A percentile compares a stretch with the other conserved stretches of the same genome.
Evolutionary conservation across 2,888 invertebrate genomes (phyloP).

Genomic region (Tipula helvola): DNA sequence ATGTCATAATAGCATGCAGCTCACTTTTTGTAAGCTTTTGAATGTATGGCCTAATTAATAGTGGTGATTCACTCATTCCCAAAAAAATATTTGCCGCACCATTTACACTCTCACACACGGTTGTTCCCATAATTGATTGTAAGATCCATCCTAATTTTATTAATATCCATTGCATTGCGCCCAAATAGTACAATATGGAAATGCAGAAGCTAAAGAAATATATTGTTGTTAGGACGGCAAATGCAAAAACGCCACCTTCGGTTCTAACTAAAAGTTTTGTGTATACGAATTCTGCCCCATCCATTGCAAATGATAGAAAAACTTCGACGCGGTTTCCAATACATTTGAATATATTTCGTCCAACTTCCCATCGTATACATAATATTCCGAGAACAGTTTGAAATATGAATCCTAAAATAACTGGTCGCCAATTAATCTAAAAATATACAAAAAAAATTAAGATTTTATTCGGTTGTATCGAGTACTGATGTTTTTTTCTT

Average conservation of each 20-base stretch:
- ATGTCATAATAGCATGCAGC: constrained; percentile 84
- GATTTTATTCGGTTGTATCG: background rate
- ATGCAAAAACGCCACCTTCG: constrained; percentile 58
- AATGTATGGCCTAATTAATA: constrained; percentile 80
- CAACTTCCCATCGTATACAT: constrained; percentile 74
- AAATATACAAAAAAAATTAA: background rate
- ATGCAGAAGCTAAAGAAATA: constrained; percentile 90
- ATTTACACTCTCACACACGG: constrained; percentile 88
- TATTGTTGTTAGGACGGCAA: constrained; percentile 77
- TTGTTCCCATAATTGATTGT: constrained; percentile 63
- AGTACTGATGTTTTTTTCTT: no score
- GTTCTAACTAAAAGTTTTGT: constrained; percentile 50
- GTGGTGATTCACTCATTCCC: constrained; percentile 84
- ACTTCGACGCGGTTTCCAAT: constrained; percentile 50
- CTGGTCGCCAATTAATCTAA: constrained; percentile 65
- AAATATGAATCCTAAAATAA: constrained; percentile 63
- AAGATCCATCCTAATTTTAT: constrained; percentile 67
- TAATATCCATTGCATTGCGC: constrained; percentile 78
- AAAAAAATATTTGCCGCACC: constrained; percentile 92
- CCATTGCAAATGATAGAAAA: constrained; percentile 66
- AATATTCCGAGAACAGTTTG: constrained; percentile 78
- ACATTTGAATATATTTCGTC: constrained; percentile 50
- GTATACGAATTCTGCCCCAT: constrained; percentile 77
- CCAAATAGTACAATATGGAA: constrained; percentile 78
- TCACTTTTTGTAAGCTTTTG: constrained; percentile 75